Evolutionary conservation across 2,888 invertebrate species (phyloP), one percentile per base, ranked within the genome.

Genomic region (Sclerodermus sp.): DNA sequence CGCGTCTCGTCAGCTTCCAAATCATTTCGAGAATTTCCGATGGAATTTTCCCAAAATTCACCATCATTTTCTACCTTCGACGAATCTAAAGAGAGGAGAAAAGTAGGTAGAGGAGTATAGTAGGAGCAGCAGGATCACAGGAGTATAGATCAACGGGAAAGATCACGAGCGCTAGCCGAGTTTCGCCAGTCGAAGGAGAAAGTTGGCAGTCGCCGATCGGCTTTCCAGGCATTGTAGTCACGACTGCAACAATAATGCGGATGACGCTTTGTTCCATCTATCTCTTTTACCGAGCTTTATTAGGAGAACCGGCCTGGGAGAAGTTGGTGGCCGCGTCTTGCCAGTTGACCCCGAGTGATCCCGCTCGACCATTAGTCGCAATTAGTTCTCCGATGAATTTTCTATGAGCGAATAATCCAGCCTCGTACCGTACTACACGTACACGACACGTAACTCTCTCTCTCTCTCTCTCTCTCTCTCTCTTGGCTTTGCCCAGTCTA

Each of bases 361-460:
- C 46, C 42, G 53, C 39, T 41, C 52, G 46, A 51, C 64, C 68
- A 72, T 73, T 73, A 73, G 65, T 67, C 63, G 72, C 71, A 72
- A 72, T 73, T 73, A 73, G 70, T 71, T 66, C 60, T 55, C 49
- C 66, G 63, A 70, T 70, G 70, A 70, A 73, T 70, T 71, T 68
- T 66, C 68, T 66, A 68, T 69, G 66, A 69, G 64, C 52, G 62
- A 61, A 65, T 68, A 64, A 63, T 66, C 58, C 55, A 51, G 31
- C 44, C 18, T 34, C 41, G 45, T 10, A 29, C 13, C 29, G 37
- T 32, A 46, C 46, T 45, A 49, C 48, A 52, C 43, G 61, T 60
- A 57, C 46, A 23, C n/a, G n/a, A n/a, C n/a, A n/a, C n/a, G n/a
- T n/a, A n/a, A n/a, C n/a, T n/a, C n/a, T n/a, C n/a, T n/a, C n/a